Evolutionary conservation across 1,140 invertebrate genomes (phyloP).

Genomic region (Lysiphlebus fabarum): DNA sequence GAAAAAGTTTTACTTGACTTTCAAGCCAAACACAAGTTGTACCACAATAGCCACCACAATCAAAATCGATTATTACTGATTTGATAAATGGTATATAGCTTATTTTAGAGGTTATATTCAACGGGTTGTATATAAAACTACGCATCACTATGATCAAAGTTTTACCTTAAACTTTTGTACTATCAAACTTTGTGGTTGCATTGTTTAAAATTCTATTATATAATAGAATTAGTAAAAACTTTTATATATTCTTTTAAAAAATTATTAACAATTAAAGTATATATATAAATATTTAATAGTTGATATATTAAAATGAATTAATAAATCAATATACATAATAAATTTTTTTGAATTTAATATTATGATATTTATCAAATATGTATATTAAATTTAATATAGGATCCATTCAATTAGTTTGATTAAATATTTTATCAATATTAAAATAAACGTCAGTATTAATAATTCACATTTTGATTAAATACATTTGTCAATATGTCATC

Average conservation of each 20-base stretch:
- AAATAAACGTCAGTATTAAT: too few relatives aligned
- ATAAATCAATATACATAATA: too few relatives aligned
- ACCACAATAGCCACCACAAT: slow-evolving; percentile 27
- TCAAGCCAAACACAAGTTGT: slow-evolving; percentile 8
- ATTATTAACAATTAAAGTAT: too few relatives aligned
- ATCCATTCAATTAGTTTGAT: too few relatives aligned
- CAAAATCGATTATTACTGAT: slow-evolving; percentile 33
- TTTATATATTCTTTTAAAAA: background rate
- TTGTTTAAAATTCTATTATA: slow-evolving; percentile 5
- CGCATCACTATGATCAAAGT: slow-evolving; percentile 3
- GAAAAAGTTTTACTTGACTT: slow-evolving; percentile 33
- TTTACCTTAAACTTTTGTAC: background rate
- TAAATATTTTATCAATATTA: too few relatives aligned
- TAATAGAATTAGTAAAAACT: background rate
- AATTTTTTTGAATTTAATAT: too few relatives aligned
- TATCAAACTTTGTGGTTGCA: slow-evolving; percentile 5
- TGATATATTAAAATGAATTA: too few relatives aligned
- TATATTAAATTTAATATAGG: too few relatives aligned
- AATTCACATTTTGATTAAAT: too few relatives aligned
- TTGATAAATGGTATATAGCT: slow-evolving; percentile 14
- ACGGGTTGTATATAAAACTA: slow-evolving; percentile 7
- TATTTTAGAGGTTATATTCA: slow-evolving; percentile 8
- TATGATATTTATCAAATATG: too few relatives aligned
- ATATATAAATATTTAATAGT: too few relatives aligned
- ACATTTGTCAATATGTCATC: too few relatives aligned